Evolutionary conservation across 2,797 vertebrate genomes (phyloP).

Genomic region (Chelonia mydas): DNA sequence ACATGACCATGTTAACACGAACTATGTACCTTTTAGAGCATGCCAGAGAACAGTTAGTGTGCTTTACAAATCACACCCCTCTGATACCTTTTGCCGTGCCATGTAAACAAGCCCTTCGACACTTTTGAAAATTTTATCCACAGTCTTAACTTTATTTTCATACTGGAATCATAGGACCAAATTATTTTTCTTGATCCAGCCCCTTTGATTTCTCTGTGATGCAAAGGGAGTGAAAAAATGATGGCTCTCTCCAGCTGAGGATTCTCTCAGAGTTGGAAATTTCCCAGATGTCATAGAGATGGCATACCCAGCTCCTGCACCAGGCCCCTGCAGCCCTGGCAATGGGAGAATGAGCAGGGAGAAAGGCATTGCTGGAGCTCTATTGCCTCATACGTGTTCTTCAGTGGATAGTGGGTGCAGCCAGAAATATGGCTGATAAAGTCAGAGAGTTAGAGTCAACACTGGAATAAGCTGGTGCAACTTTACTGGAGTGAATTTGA

Average conservation of each 20-base stretch:
- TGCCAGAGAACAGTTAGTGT: not conserved
- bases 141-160: not conserved
- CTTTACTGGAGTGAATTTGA: not conserved
- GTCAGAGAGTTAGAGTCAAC: not conserved
- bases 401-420: not conserved
- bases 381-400: not conserved
- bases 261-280: not conserved
- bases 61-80: not conserved
- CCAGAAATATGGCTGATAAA: not conserved
- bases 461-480: not conserved
- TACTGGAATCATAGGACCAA: not conserved
- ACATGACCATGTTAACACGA: not conserved
- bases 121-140: constrained; percentile 21
- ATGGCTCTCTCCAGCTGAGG: not conserved
- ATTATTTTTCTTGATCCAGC: not conserved
- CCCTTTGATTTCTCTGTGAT: not conserved
- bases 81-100: not conserved
- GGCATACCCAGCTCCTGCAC: fast-evolving
- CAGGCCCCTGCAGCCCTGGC: fast-evolving
- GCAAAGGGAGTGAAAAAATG: constrained; percentile 3
- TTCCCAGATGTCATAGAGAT: not conserved
- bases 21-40: not conserved
- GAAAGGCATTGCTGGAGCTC: not conserved
- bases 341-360: not conserved
- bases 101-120: not conserved